Percentiles rank a stretch among this genome's conserved stretches.
Conservation (phyloP, 2,888 invertebrate genomes). For the Calameuta filiformis region DNA sequence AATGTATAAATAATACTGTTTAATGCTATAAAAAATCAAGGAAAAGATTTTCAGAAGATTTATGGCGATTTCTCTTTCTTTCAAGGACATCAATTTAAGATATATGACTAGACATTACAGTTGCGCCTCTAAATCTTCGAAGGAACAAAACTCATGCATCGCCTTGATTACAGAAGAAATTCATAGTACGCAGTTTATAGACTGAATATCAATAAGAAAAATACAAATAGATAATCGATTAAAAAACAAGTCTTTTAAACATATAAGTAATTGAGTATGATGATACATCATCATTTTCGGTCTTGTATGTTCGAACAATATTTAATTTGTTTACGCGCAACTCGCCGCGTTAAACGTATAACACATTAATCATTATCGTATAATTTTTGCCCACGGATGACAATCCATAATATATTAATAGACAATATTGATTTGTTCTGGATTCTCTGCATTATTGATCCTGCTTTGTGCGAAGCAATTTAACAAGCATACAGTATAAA, state of each 20-base stretch:
- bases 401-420: neutral
- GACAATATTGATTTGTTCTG: neutral
- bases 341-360: neutral
- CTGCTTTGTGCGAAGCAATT: slow-evolving; percentile 9
- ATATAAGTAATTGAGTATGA: neutral
- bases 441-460: neutral
- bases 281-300: neutral
- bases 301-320: neutral
- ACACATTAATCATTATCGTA: neutral
- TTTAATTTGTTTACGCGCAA: neutral
- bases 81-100: slow-evolving; percentile 31
- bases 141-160: neutral
- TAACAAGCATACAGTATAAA: slow-evolving; percentile 2
- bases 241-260: neutral
- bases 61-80: neutral
- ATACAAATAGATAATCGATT: neutral
- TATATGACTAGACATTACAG: slow-evolving; percentile 52
- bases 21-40: slow-evolving; percentile 32
- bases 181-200: neutral
- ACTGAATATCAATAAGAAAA: neutral
- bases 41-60: slow-evolving; percentile 11
- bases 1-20: slow-evolving; percentile 45
- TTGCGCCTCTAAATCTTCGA: slow-evolving; percentile 25
- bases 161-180: neutral
- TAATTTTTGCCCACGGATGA: neutral